These are phyloP conservation scores for Poeciliopsis turneri DNA, from an alignment of 2,797 vertebrate genomes.

Conservation along the genomic window DNA sequence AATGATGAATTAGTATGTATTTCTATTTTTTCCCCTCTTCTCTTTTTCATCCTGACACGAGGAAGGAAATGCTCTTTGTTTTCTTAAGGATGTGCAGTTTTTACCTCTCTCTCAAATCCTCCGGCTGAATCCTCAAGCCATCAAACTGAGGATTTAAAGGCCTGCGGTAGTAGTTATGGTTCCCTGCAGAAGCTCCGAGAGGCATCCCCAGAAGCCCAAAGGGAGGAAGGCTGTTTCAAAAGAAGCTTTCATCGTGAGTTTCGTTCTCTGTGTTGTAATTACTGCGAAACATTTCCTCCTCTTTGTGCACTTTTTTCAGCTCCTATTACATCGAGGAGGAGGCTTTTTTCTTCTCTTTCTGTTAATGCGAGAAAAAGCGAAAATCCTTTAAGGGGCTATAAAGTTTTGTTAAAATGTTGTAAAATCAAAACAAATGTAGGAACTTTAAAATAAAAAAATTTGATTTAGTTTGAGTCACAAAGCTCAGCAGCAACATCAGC, in stretches of 20 bases:
- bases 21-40: slow-evolving; percentile 63
- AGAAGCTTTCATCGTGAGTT: slow-evolving; percentile 84
- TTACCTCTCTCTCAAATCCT: slow-evolving; percentile 88
- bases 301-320: slow-evolving; percentile 7
- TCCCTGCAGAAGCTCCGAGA: slow-evolving; percentile 86
- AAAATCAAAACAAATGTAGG: slow-evolving; percentile 6
- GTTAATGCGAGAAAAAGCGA: slow-evolving; percentile 59
- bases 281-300: slow-evolving; percentile 65
- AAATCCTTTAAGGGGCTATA: slow-evolving; percentile 1
- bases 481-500: slow-evolving; percentile 43
- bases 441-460: not conserved
- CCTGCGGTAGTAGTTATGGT: slow-evolving; percentile 85
- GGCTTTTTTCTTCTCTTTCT: slow-evolving; percentile 16
- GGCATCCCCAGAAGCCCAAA: slow-evolving; percentile 80
- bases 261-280: slow-evolving; percentile 85
- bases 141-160: slow-evolving; percentile 87
- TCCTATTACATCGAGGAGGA: slow-evolving; percentile 27
- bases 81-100: slow-evolving; percentile 96
- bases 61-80: slow-evolving; percentile 94
- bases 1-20: slow-evolving; percentile 90
- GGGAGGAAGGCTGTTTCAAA: slow-evolving; percentile 84
- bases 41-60: slow-evolving; percentile 83
- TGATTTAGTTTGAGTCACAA: slow-evolving; percentile 21
- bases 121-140: slow-evolving; percentile 86
- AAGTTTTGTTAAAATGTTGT: not conserved